Percentiles rank a stretch among this genome's conserved stretches.
phyloP scores from a whole-genome alignment of 2,797 vertebrate species.

The Oceanodroma leucorhoa region DNA sequence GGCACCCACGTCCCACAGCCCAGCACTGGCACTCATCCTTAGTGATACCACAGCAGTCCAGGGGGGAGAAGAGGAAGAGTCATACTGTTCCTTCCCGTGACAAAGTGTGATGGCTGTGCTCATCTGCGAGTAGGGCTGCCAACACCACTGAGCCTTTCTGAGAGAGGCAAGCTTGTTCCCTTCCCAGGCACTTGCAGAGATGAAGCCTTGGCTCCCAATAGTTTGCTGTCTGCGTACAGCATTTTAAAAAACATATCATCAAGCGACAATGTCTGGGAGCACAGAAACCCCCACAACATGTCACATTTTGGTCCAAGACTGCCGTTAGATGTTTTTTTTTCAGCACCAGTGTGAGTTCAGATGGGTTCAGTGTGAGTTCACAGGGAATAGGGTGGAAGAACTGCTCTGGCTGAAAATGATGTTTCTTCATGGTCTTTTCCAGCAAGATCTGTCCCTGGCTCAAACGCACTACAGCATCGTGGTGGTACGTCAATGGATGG shows the following conservation, averaged over 20 bases:
- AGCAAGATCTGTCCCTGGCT: background rate
- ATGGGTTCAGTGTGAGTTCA: background rate
- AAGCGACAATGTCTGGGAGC: fast-evolving
- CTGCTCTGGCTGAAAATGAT: background rate
- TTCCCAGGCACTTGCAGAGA: background rate
- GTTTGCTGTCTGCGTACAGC: background rate
- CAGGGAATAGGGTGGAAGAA: background rate
- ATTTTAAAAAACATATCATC: background rate
- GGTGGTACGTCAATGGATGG: fast-evolving
- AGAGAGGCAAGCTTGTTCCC: background rate
- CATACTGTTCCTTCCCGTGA: background rate
- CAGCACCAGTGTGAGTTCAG: background rate
- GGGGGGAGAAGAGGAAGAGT: background rate
- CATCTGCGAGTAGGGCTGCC: background rate
- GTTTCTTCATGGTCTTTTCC: background rate
- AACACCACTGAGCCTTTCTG: fast-evolving
- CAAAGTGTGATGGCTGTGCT: background rate
- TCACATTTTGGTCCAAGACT: background rate
- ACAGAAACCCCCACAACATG: background rate
- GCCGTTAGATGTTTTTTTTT: background rate
- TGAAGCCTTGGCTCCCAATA: background rate
- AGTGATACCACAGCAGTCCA: fast-evolving
- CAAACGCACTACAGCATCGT: fast-evolving
- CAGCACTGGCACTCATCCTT: background rate
- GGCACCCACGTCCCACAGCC: background rate